Base-by-base conservation (phyloP, 2,888 invertebrate genomes). In the Ptycholaimellus sp. region DNA sequence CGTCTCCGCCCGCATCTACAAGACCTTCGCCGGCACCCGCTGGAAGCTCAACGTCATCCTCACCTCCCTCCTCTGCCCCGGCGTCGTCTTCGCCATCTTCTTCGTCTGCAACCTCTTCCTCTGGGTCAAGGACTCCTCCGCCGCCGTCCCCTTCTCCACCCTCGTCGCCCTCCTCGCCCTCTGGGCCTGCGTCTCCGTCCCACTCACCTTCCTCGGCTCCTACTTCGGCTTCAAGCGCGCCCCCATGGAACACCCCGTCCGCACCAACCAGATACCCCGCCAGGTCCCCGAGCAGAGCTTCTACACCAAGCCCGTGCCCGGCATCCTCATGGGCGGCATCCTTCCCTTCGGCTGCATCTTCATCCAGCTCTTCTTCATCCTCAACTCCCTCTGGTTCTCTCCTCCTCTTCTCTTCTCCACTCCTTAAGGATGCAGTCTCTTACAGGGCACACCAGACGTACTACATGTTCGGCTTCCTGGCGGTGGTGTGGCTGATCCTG, bases 381-480 rank as follows among this genome's bases (percentile, higher is more conserved):
- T 96, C 43, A 96, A 87, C 67, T 87, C 87, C 40, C 75, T 96
- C 41, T 96, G 96, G 93, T 85, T 73, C 47, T 73, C 69, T 41
- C 9, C 5, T 21, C 13, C 32, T 6, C 25, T 30, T 30, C 30
- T 30, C 17, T n/a, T 16, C 14, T 33, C 33, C 33, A 33, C 17
- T 7, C 6, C 30, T 17, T n/a, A 30, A 9, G 30, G n/a, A 17
- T 30, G 6, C 14, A 17, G n/a, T 16, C 14, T 16, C 44, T 54
- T 61, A 14, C 57, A 71, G 72, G 72, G 71, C 73, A 19, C 72
- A 70, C 61, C 83, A 93, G 67, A 85, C 83, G 70, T 96, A 96
- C 65, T 96, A 96, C 70, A 96, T 96, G 93, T 96, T 68, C 81
- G 93, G 96, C 45, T 93, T 96, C 65, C 69, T 99, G 46, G 85